Conservation (phyloP, 2,888 invertebrate genomes). For the Exocentrus adspersus region DNA sequence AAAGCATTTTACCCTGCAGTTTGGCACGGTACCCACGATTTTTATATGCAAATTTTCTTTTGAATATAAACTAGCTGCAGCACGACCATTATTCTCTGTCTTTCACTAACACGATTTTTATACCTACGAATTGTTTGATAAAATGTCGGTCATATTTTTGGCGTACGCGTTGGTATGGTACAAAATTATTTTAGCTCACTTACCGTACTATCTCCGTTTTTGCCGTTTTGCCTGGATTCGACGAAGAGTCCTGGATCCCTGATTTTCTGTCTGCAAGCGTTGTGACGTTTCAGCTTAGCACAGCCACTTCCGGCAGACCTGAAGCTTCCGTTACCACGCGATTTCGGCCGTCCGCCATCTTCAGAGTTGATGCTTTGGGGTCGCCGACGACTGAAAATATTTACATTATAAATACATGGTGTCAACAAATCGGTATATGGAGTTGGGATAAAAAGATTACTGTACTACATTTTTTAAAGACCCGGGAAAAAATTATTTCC, state of each 20-base stretch:
- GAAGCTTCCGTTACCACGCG: conserved; percentile 54
- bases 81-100: not conserved
- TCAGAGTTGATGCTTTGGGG: conserved; percentile 58
- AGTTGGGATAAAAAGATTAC: too few species aligned
- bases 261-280: conserved; percentile 61
- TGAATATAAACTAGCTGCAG: not conserved
- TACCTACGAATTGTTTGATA: not conserved
- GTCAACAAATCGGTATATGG: too few species aligned
- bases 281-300: conserved; percentile 61
- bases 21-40: not conserved
- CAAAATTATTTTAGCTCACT: conserved; percentile 26
- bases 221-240: conserved; percentile 40
- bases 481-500: too few species aligned
- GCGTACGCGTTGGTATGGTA: too few species aligned
- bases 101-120: too few species aligned
- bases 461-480: too few species aligned
- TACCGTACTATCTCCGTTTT: conserved; percentile 47
- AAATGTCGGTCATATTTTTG: not conserved
- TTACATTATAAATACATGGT: too few species aligned
- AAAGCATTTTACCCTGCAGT: not conserved
- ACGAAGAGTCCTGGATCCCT: conserved; percentile 49
- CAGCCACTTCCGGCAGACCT: conserved; percentile 59
- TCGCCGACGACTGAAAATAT: conserved; percentile 48
- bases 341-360: conserved; percentile 49
- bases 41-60: not conserved